Conservation (phyloP, 2,797 vertebrate genomes). For the Morus bassanus region DNA sequence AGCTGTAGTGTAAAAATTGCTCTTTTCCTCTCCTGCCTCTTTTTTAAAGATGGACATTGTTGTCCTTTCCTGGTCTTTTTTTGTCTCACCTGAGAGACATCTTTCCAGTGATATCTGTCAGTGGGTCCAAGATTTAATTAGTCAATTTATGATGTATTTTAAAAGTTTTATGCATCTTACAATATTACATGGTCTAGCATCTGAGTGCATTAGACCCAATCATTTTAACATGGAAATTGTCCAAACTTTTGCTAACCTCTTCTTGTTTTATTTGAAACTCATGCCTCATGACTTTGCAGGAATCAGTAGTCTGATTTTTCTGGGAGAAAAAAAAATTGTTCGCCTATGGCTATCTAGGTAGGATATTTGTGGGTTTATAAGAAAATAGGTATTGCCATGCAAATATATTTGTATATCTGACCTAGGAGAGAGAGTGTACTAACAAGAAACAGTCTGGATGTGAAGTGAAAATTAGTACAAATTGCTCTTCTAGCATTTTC, state of each 20-base stretch:
- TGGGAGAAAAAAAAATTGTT: not conserved
- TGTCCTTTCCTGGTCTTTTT: not conserved
- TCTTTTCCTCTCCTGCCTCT: not conserved
- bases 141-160: not conserved
- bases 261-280: not conserved
- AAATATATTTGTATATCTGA: not conserved
- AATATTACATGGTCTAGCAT: not conserved
- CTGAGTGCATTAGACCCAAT: not conserved
- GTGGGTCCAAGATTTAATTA: not conserved
- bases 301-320: not conserved
- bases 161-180: not conserved
- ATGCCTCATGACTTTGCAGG: not conserved
- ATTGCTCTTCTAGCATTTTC: not conserved
- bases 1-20: not conserved
- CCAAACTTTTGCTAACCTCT: not conserved
- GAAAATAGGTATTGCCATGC: not conserved
- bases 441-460: not conserved
- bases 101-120: not conserved
- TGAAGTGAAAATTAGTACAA: not conserved
- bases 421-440: not conserved
- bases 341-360: not conserved
- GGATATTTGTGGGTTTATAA: not conserved
- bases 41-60: not conserved
- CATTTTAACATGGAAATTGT: not conserved
- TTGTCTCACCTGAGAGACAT: not conserved